Conservation (phyloP, 2,113 vertebrate genomes). For the Erinaceus europaeus region DNA sequence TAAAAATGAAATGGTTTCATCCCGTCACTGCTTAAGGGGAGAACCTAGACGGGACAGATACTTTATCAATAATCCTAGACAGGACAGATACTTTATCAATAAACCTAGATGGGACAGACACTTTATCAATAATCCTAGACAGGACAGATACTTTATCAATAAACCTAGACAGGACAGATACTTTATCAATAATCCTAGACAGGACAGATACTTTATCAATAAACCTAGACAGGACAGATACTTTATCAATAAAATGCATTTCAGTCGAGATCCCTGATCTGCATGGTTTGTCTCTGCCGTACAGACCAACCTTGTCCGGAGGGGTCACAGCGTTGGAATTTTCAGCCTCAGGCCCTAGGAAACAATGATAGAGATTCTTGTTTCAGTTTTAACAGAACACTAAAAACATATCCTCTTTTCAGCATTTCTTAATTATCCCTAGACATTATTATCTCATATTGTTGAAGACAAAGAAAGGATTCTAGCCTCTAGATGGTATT, state of each 20-base stretch:
- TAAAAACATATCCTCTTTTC: not conserved
- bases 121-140: not conserved
- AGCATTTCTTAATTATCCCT: conserved; percentile 37
- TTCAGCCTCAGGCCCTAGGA: conserved; percentile 62
- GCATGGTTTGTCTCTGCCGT: not conserved
- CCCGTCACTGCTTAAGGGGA: not conserved
- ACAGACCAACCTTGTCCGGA: conserved; percentile 74
- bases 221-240: not conserved
- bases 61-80: not conserved
- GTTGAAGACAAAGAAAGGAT: too few species aligned
- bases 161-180: not conserved
- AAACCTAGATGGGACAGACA: not conserved
- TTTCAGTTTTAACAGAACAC: conserved; percentile 13
- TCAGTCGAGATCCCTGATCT: conserved; percentile 21
- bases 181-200: not conserved
- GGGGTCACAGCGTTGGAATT: conserved; percentile 61
- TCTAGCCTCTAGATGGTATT: too few species aligned
- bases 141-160: not conserved
- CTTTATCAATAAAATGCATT: not conserved
- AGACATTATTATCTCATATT: too few species aligned
- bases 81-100: not conserved
- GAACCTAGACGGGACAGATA: not conserved
- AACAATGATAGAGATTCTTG: conserved; percentile 54
- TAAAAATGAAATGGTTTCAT: conserved; percentile 7
- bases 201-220: not conserved